Conservation (phyloP, 2,888 invertebrate species). For the Xestia sexstrigata region DNA sequence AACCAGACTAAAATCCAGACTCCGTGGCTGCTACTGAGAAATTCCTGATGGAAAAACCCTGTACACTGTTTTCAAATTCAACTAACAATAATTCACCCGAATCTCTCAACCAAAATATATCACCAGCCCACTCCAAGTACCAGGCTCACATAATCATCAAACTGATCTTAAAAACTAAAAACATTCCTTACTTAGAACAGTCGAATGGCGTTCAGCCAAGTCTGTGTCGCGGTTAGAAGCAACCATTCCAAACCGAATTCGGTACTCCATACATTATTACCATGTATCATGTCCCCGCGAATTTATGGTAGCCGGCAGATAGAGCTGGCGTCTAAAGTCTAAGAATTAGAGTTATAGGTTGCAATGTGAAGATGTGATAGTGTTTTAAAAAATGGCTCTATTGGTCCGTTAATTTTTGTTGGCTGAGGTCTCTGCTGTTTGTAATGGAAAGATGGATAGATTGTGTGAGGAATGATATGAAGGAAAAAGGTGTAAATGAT, state of each 20-base stretch:
- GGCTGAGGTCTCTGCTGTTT: background rate
- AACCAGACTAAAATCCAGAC: too few relatives aligned
- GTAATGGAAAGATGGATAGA: too few relatives aligned
- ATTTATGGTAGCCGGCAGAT: slow-evolving; percentile 61
- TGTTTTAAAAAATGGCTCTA: slow-evolving; percentile 19
- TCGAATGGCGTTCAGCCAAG: slow-evolving; percentile 67
- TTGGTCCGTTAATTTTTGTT: slow-evolving; percentile 15
- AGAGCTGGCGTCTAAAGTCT: slow-evolving; percentile 59
- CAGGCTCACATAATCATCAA: slow-evolving; percentile 39
- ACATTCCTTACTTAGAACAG: slow-evolving; percentile 59
- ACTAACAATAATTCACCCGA: too few relatives aligned
- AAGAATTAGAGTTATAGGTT: slow-evolving; percentile 48
- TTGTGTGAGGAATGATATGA: too few relatives aligned
- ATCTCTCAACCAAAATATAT: background rate
- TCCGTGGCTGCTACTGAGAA: too few relatives aligned
- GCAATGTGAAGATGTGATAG: slow-evolving; percentile 36
- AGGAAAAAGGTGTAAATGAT: too few relatives aligned
- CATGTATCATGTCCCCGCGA: slow-evolving; percentile 63
- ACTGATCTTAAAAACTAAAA: slow-evolving; percentile 58
- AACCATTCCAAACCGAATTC: slow-evolving; percentile 60
- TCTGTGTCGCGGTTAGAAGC: slow-evolving; percentile 61
- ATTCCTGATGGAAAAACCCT: too few relatives aligned
- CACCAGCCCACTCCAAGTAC: slow-evolving; percentile 3
- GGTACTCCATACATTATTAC: slow-evolving; percentile 64
- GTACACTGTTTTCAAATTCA: too few relatives aligned